Conservation (phyloP, 2,888 invertebrate species). For the Nudaria mundana region DNA sequence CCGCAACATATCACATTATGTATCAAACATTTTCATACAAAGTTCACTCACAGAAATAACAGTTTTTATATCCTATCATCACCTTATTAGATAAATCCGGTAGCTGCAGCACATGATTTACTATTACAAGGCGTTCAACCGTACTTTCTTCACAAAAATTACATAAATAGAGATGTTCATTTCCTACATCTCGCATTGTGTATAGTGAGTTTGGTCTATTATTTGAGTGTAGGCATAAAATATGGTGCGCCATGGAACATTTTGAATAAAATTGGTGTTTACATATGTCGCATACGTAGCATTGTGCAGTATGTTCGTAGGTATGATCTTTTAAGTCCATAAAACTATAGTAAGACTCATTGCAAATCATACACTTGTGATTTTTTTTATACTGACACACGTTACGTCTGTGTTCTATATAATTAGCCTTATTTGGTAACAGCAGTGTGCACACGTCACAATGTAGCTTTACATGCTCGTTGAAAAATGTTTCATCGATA, state of each 20-base stretch:
- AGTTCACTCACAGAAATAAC: constrained; percentile 68
- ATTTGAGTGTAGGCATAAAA: constrained; percentile 53
- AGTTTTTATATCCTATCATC: constrained; percentile 59
- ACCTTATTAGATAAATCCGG: constrained; percentile 55
- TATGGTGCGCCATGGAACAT: constrained; percentile 59
- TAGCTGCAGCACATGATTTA: constrained; percentile 46
- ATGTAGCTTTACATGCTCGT: constrained; percentile 67
- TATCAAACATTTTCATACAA: constrained; percentile 56
- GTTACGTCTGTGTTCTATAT: constrained; percentile 47
- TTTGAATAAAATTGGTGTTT: constrained; percentile 58
- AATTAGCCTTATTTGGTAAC: constrained; percentile 41
- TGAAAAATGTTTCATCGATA: constrained; percentile 63
- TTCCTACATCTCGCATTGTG: constrained; percentile 42
- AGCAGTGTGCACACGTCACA: constrained; percentile 56
- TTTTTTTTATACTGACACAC: constrained; percentile 48
- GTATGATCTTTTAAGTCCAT: constrained; percentile 68
- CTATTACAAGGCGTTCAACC: constrained; percentile 47
- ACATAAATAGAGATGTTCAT: constrained; percentile 52
- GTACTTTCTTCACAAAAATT: constrained; percentile 63
- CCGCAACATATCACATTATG: constrained; percentile 58
- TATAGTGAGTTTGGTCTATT: constrained; percentile 45
- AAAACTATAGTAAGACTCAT: constrained; percentile 46
- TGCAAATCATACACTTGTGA: constrained; percentile 55
- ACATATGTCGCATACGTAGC: constrained; percentile 61
- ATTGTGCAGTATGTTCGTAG: constrained; percentile 47